Evolutionary conservation across 2,797 vertebrate species (phyloP).

Genomic region (Rhabdophis nuchalis): DNA sequence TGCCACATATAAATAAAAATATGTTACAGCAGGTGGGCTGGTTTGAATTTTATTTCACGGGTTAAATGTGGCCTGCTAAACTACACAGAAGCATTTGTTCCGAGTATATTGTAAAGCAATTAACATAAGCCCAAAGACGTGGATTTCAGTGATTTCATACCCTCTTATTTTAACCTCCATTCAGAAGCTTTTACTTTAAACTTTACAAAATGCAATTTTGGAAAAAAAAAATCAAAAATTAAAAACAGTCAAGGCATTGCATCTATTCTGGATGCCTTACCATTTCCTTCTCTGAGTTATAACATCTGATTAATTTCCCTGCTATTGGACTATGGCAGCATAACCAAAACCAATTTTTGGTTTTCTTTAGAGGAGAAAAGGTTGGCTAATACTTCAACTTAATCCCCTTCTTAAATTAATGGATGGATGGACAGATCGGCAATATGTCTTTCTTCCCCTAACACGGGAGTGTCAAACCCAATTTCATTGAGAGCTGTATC

Average conservation of each 20-base stretch:
- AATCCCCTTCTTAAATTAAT: not conserved
- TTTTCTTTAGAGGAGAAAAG: not conserved
- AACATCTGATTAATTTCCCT: constrained; percentile 2
- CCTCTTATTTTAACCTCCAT: constrained; percentile 24
- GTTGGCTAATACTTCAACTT: not conserved
- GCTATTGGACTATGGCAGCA: not conserved
- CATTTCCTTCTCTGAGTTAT: constrained; percentile 5
- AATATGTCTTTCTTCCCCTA: not conserved
- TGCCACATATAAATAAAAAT: constrained; percentile 58
- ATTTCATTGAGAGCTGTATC: no score
- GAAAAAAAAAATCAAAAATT: not conserved
- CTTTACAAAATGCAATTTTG: constrained; percentile 11
- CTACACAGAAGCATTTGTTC: constrained; percentile 48
- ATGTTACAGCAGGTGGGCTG: constrained; percentile 52
- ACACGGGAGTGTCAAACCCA: not conserved
- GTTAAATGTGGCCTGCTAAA: constrained; percentile 51
- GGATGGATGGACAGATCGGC: not conserved
- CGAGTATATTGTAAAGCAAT: constrained; percentile 50
- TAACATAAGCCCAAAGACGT: constrained; percentile 42
- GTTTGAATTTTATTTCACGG: constrained; percentile 62
- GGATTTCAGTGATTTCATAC: constrained; percentile 34
- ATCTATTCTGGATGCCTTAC: constrained; percentile 17
- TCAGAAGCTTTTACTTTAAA: constrained; percentile 22
- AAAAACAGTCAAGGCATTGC: constrained; percentile 17
- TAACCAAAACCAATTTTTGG: not conserved